These are phyloP conservation scores for Orchesella flavescens DNA, from an alignment of 2,888 invertebrate genomes.

Conservation along the genomic window DNA sequence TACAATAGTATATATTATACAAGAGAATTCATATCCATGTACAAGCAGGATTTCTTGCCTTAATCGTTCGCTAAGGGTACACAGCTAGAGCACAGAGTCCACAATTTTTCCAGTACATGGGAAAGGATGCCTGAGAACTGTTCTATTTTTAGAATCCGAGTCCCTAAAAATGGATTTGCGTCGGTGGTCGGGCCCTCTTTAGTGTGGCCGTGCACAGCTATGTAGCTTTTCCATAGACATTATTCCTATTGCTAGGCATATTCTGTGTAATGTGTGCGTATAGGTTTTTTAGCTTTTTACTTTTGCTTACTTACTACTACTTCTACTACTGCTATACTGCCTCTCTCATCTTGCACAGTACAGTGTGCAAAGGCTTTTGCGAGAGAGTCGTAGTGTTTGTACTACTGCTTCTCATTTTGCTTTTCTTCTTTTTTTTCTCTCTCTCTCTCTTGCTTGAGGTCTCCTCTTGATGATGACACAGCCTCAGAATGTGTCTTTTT, in stretches of 20 bases:
- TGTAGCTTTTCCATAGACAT: background rate
- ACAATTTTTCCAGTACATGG: constrained; percentile 50
- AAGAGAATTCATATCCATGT: background rate
- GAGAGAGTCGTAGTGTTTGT: background rate
- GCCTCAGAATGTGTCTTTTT: constrained; percentile 62
- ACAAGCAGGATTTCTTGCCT: background rate
- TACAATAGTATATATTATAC: too few relatives aligned
- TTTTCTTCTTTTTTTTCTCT: constrained; percentile 17
- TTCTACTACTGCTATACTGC: too few relatives aligned
- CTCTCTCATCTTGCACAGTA: background rate
- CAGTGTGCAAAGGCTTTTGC: background rate
- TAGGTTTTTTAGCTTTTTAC: too few relatives aligned
- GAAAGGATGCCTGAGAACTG: constrained; percentile 38
- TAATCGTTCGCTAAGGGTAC: constrained; percentile 48
- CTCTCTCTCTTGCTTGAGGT: constrained; percentile 44
- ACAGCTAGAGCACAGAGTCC: background rate
- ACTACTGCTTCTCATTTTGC: constrained; percentile 8
- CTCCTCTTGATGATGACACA: constrained; percentile 53
- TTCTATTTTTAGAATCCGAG: constrained; percentile 70
- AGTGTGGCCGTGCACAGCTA: constrained; percentile 16
- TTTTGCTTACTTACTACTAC: too few relatives aligned
- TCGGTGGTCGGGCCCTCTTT: constrained; percentile 68
- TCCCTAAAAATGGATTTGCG: constrained; percentile 72
- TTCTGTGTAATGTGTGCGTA: background rate
- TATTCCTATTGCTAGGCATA: background rate